phyloP scores from a whole-genome alignment of 2,113 vertebrate genomes.

The Mellivora capensis region DNA sequence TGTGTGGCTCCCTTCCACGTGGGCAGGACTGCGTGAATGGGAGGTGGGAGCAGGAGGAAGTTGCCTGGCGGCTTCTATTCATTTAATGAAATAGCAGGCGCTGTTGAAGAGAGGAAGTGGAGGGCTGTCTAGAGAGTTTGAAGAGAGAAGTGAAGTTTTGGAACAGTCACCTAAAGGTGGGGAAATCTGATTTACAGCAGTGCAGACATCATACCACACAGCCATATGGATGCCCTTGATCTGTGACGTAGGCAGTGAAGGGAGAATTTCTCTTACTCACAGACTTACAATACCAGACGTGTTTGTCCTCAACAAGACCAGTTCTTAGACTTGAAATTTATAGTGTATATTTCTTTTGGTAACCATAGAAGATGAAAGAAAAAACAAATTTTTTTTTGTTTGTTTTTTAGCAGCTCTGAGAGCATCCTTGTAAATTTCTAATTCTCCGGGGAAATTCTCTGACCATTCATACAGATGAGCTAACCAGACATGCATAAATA shows the following conservation, averaged over 20 bases:
- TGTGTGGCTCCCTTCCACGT: not conserved
- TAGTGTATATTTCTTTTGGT: not conserved
- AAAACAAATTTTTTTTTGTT: not conserved
- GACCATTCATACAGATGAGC: accelerated
- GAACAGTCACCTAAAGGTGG: not conserved
- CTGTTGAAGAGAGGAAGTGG: not conserved
- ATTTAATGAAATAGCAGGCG: not conserved
- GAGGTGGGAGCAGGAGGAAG: not conserved
- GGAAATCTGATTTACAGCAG: not conserved
- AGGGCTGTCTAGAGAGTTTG: not conserved
- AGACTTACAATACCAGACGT: not conserved
- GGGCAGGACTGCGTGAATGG: not conserved
- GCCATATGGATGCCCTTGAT: accelerated
- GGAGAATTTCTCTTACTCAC: not conserved
- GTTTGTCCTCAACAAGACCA: not conserved
- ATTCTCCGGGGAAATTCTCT: not conserved
- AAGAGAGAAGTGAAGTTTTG: not conserved
- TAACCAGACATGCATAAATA: accelerated
- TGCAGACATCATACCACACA: not conserved
- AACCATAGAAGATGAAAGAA: not conserved
- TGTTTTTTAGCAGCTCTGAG: not conserved
- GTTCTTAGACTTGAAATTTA: not conserved
- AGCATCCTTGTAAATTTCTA: not conserved
- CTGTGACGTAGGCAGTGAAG: not conserved
- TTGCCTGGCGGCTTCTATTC: not conserved